Percentiles rank a stretch among this genome's conserved stretches.
Evolutionary conservation across 2,888 invertebrate species (phyloP).

Genomic region (Callinectes sapidus): DNA sequence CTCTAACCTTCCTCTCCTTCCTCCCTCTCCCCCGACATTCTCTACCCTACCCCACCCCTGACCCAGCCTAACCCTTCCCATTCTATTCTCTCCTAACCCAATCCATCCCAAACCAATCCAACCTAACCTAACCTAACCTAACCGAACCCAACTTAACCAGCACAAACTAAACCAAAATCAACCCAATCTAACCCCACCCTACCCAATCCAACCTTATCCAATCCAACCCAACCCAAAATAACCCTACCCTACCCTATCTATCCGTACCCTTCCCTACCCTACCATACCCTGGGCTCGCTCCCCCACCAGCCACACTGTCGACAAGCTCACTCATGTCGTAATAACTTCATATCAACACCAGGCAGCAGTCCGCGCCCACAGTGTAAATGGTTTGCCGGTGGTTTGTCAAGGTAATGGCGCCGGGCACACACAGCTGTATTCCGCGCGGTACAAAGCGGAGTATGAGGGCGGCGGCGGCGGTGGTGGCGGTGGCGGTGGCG

Average conservation of each 20-base stretch:
- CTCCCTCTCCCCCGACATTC: background rate
- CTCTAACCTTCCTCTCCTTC: background rate
- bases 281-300: background rate
- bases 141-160: background rate
- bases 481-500: background rate
- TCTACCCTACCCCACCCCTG: background rate
- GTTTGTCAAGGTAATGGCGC: constrained; percentile 25
- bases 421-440: constrained; percentile 38
- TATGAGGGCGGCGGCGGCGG: constrained; percentile 16
- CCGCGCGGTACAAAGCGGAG: constrained; percentile 42
- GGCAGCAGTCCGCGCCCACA: background rate
- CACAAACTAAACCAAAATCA: too few relatives aligned
- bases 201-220: too few relatives aligned
- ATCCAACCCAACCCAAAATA: too few relatives aligned
- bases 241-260: too few relatives aligned
- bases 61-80: background rate
- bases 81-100: background rate
- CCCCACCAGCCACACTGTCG: background rate
- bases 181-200: background rate
- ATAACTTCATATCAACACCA: constrained; percentile 7
- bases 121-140: too few relatives aligned
- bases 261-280: background rate
- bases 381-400: constrained; percentile 10
- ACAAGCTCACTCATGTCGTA: background rate
- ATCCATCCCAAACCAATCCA: too few relatives aligned